These are phyloP conservation scores for Azorinus chamasolen DNA, from an alignment of 2,888 invertebrate species.

Conservation along the genomic window DNA sequence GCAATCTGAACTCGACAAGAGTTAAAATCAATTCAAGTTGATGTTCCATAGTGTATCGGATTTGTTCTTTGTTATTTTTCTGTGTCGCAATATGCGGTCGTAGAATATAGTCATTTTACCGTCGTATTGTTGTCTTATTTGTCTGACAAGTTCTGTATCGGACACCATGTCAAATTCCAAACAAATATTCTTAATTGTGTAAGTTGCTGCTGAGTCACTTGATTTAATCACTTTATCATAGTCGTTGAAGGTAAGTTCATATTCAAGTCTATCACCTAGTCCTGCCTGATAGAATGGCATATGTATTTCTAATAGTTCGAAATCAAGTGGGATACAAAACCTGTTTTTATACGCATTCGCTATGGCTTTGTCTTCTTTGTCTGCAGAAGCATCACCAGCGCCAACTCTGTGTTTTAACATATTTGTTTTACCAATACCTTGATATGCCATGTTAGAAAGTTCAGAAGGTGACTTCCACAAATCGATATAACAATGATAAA, in stretches of 20 bases:
- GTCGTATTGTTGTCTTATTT: constrained; percentile 40
- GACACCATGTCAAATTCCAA: constrained; percentile 63
- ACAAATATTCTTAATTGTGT: constrained; percentile 55
- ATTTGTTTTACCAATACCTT: constrained; percentile 52
- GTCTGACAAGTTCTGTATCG: constrained; percentile 43
- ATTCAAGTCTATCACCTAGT: constrained; percentile 53
- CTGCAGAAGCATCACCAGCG: constrained; percentile 30
- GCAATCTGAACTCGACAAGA: too few species aligned
- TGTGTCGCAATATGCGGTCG: constrained; percentile 58
- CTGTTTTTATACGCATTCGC: constrained; percentile 52
- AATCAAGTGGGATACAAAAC: constrained; percentile 50
- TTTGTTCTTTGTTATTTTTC: constrained; percentile 50
- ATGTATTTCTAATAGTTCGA: constrained; percentile 43
- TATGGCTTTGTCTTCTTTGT: constrained; percentile 48
- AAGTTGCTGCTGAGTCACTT: constrained; percentile 36
- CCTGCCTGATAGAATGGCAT: constrained; percentile 58
- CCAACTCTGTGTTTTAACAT: constrained; percentile 50
- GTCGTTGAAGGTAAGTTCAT: constrained; percentile 40
- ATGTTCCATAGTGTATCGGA: constrained; percentile 62
- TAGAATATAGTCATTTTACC: constrained; percentile 44
- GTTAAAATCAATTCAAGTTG: too few species aligned
- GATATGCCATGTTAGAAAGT: constrained; percentile 44
- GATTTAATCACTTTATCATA: constrained; percentile 40
- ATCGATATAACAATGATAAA: constrained; percentile 52
- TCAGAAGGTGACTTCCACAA: constrained; percentile 37